Evolutionary conservation across 2,113 vertebrate genomes (phyloP).

Genomic region (Oncorhynchus gorbuscha): DNA sequence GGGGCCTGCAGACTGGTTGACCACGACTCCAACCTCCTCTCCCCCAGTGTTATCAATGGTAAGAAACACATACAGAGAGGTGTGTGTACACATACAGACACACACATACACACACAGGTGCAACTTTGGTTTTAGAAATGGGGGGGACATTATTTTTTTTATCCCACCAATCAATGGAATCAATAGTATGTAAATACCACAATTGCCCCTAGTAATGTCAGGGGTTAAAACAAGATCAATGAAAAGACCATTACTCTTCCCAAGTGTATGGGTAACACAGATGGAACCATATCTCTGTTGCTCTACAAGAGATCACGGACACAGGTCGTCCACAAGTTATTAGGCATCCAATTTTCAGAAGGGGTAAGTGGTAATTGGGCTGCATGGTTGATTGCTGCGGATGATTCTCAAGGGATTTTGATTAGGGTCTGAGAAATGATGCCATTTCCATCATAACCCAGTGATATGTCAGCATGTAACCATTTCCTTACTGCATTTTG

Average conservation of each 20-base stretch:
- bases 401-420: conserved; percentile 47
- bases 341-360: conserved; percentile 71
- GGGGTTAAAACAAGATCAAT: not conserved
- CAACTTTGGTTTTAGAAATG: not conserved
- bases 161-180: not conserved
- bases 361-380: conserved; percentile 68
- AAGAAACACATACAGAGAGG: conserved; percentile 58
- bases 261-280: conserved; percentile 61
- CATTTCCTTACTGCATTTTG: conserved; percentile 38
- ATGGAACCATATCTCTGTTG: conserved; percentile 67
- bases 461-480: conserved; percentile 53
- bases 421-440: conserved; percentile 54
- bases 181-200: not conserved
- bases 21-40: conserved; percentile 82
- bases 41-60: conserved; percentile 92
- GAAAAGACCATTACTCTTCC: not conserved
- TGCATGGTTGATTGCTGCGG: conserved; percentile 57
- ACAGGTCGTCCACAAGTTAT: conserved; percentile 61
- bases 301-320: conserved; percentile 73
- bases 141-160: too few relatives aligned
- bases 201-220: not conserved
- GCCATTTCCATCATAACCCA: conserved; percentile 48
- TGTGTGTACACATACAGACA: conserved; percentile 6
- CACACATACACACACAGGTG: not conserved
- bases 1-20: conserved; percentile 76